Conservation (phyloP, 2,113 vertebrate genomes). For the Columba livia region DNA sequence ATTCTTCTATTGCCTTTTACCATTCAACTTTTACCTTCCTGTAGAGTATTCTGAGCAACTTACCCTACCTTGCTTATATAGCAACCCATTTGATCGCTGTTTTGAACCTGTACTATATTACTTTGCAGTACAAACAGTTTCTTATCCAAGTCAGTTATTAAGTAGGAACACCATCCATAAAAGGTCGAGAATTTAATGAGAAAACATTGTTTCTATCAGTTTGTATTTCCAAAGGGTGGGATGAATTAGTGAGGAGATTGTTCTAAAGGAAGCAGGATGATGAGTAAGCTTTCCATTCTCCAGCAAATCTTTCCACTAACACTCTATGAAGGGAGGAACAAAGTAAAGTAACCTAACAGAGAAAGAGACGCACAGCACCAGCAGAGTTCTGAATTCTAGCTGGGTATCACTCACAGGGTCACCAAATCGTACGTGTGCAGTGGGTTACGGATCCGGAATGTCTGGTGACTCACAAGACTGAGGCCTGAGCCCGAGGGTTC, state of each 20-base stretch:
- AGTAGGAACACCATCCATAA: background rate
- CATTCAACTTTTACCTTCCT: background rate
- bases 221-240: slow-evolving; percentile 13
- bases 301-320: slow-evolving; percentile 31
- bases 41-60: background rate
- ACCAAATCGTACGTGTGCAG: background rate
- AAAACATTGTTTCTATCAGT: slow-evolving; percentile 25
- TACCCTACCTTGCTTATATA: background rate
- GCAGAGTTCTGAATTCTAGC: background rate
- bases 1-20: background rate
- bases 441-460: background rate
- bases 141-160: background rate
- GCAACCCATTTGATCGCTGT: background rate
- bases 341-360: background rate
- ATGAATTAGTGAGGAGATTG: background rate
- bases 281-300: slow-evolving; percentile 15
- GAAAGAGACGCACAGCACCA: background rate
- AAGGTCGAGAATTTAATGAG: slow-evolving; percentile 2
- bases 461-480: background rate
- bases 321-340: background rate
- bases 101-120: background rate
- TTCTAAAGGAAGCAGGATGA: background rate
- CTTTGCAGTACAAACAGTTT: background rate
- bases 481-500: background rate
- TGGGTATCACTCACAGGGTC: background rate